These are phyloP conservation scores for Drosophila leonis DNA, from an alignment of 2,888 invertebrate genomes.

Conservation along the genomic window DNA sequence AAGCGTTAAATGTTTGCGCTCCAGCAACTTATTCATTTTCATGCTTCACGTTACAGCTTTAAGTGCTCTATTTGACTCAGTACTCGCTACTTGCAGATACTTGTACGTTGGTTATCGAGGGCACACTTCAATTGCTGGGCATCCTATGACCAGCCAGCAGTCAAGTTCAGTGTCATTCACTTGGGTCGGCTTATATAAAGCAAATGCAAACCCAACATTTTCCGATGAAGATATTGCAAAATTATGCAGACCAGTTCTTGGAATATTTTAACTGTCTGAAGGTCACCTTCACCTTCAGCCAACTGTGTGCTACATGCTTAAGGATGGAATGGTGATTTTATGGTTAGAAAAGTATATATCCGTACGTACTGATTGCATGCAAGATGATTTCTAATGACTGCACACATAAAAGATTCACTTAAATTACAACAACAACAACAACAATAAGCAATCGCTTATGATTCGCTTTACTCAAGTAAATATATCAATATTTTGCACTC, in stretches of 20 bases:
- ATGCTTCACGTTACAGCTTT: conserved; percentile 74
- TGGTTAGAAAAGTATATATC: conserved; percentile 12
- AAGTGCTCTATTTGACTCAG: conserved; percentile 75
- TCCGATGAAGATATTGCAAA: conserved; percentile 33
- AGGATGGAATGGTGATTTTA: conserved; percentile 16
- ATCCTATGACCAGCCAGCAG: conserved; percentile 19
- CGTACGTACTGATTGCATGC: conserved; percentile 26
- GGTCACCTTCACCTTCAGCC: conserved; percentile 45
- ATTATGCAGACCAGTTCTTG: conserved; percentile 49
- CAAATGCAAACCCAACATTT: conserved; percentile 40
- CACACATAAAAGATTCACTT: conserved; percentile 30
- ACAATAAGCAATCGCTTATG: conserved; percentile 10
- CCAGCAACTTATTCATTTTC: conserved; percentile 79
- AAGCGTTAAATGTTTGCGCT: conserved; percentile 81
- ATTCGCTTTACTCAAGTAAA: conserved; percentile 48
- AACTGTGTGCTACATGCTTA: neutral
- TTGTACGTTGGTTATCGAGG: conserved; percentile 46
- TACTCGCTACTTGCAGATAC: conserved; percentile 17
- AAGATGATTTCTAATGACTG: conserved; percentile 36
- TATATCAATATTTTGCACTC: conserved; percentile 45
- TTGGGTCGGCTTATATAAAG: conserved; percentile 46
- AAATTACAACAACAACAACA: conserved; percentile 15
- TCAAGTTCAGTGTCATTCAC: conserved; percentile 67
- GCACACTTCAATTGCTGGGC: conserved; percentile 62
- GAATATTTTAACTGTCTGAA: conserved; percentile 39